A percentile compares a stretch with the other conserved stretches of the same genome.
These are phyloP conservation scores for Tetramorium alpestre DNA, from an alignment of 1,140 invertebrate genomes.

Conservation along the genomic window DNA sequence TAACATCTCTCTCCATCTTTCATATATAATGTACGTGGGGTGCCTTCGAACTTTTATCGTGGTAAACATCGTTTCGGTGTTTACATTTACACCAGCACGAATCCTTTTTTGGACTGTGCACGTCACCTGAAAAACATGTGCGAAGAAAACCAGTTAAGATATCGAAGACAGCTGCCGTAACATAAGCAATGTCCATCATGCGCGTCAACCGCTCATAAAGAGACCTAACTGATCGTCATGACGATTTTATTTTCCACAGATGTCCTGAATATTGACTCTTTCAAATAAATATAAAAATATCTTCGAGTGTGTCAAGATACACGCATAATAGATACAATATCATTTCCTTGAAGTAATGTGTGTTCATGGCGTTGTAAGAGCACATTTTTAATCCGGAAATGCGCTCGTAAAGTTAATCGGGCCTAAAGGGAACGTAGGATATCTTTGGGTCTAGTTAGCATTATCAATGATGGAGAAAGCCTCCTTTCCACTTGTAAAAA, in stretches of 20 bases:
- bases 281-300: slow-evolving; percentile 10
- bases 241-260: slow-evolving; percentile 29
- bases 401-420: slow-evolving; percentile 46
- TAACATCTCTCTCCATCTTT: neutral
- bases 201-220: neutral
- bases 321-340: neutral
- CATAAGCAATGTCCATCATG: slow-evolving; percentile 55
- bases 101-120: slow-evolving; percentile 56
- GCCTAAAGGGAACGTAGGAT: neutral
- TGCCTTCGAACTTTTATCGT: neutral
- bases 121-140: slow-evolving; percentile 52
- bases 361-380: neutral
- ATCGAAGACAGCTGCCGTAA: slow-evolving; percentile 63
- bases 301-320: neutral
- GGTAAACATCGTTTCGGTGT: slow-evolving; percentile 35
- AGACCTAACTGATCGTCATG: neutral
- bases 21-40: neutral
- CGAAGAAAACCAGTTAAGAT: slow-evolving; percentile 56
- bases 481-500: slow-evolving; percentile 32
- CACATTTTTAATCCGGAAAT: neutral
- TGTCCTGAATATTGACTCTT: neutral
- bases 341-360: neutral
- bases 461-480: slow-evolving; percentile 60
- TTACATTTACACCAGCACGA: slow-evolving; percentile 46
- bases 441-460: slow-evolving; percentile 66